Evolutionary conservation across 2,888 invertebrate species (phyloP).

Genomic region (Peribatodes rhomboidaria): DNA sequence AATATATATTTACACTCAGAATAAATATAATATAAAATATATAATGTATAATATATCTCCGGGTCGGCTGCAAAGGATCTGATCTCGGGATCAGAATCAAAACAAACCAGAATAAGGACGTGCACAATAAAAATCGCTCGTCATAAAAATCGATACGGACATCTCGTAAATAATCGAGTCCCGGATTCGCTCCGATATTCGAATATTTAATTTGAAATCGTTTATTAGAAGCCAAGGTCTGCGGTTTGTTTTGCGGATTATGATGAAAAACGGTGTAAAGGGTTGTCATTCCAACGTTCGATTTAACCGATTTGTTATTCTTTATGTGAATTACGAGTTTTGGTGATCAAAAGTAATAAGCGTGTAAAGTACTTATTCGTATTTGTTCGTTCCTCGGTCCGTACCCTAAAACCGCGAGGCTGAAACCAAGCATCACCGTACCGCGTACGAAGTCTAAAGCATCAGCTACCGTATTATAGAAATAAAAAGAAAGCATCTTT

Average conservation of each 20-base stretch:
- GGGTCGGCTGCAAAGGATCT: neutral
- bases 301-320: slow-evolving; percentile 55
- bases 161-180: slow-evolving; percentile 67
- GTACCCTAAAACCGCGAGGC: no score
- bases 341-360: slow-evolving; percentile 17
- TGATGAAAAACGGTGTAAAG: slow-evolving; percentile 63
- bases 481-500: no score
- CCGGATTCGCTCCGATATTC: slow-evolving; percentile 54
- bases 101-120: slow-evolving; percentile 31
- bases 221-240: slow-evolving; percentile 61
- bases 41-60: no score
- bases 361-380: neutral
- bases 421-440: no score
- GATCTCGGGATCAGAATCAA: neutral
- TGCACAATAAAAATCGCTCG: slow-evolving; percentile 46
- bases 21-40: no score
- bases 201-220: slow-evolving; percentile 54
- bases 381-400: slow-evolving; percentile 10
- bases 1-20: no score
- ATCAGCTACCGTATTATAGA: no score
- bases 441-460: no score
- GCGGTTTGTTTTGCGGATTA: slow-evolving; percentile 71
- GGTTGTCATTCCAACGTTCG: slow-evolving; percentile 62
- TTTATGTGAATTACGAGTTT: slow-evolving; percentile 34
- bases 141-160: slow-evolving; percentile 65